Evolutionary conservation across 2,113 vertebrate species (phyloP).

Genomic region (Microcebus jonahi): DNA sequence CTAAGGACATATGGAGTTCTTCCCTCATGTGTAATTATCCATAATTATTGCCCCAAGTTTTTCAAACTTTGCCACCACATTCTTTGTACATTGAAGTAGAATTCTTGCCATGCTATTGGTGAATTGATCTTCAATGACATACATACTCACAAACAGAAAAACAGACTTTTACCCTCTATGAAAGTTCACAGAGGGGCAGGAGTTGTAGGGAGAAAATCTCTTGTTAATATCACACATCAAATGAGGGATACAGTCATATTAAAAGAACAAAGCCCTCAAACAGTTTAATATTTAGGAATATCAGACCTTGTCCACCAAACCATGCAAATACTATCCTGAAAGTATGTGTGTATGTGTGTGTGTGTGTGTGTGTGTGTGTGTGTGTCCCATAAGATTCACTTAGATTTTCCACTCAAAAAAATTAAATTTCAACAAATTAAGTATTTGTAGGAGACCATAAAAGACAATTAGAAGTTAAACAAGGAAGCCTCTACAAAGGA

Average conservation of each 20-base stretch:
- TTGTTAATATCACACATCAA: slow-evolving; percentile 20
- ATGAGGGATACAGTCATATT: neutral
- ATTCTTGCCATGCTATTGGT: slow-evolving; percentile 43
- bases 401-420: slow-evolving; percentile 52
- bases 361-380: neutral
- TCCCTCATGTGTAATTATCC: slow-evolving; percentile 69
- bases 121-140: slow-evolving; percentile 43
- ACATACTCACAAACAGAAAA: slow-evolving; percentile 17
- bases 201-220: neutral
- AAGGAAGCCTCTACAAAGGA: slow-evolving; percentile 53
- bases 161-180: neutral
- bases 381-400: slow-evolving; percentile 15
- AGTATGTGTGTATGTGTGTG: neutral
- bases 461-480: slow-evolving; percentile 58
- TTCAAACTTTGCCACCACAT: slow-evolving; percentile 66
- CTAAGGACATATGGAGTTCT: slow-evolving; percentile 65
- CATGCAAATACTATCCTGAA: slow-evolving; percentile 23
- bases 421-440: slow-evolving; percentile 24
- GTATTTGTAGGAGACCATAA: slow-evolving; percentile 64
- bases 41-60: slow-evolving; percentile 73
- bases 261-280: slow-evolving; percentile 21
- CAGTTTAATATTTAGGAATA: slow-evolving; percentile 17
- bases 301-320: neutral
- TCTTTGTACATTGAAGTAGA: slow-evolving; percentile 37
- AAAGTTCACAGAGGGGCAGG: slow-evolving; percentile 2